Percentiles rank a stretch among this genome's conserved stretches.
Conservation (phyloP, 92 coral and sea anemone species). For the Heliopora coerulea region DNA sequence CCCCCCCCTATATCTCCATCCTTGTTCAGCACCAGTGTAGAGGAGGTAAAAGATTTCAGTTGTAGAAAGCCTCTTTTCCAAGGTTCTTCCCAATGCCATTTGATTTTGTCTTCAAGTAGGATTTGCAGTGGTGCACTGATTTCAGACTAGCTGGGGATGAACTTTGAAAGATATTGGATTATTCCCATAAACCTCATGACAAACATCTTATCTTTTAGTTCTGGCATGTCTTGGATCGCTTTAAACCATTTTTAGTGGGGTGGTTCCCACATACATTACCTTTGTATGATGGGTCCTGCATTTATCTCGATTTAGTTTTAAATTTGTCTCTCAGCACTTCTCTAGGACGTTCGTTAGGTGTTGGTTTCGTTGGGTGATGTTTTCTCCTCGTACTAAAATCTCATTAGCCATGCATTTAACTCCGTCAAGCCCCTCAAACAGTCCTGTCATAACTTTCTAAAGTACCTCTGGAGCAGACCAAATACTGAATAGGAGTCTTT, state of each 20-base stretch:
- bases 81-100: conserved; percentile 62
- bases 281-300: conserved; percentile 49
- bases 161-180: conserved; percentile 57
- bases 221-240: conserved; percentile 54
- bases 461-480: conserved; percentile 36
- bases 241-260: too few relatives aligned
- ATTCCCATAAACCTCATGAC: conserved; percentile 62
- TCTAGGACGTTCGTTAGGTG: too few relatives aligned
- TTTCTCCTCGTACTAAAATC: conserved; percentile 48
- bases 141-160: conserved; percentile 53
- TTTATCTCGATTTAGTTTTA: conserved; percentile 59
- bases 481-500: conserved; percentile 13
- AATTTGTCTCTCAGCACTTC: conserved; percentile 55
- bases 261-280: conserved; percentile 47
- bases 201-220: conserved; percentile 19
- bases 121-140: conserved; percentile 58
- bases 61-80: conserved; percentile 55
- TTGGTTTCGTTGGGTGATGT: conserved; percentile 58
- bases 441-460: conserved; percentile 13
- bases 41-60: conserved; percentile 49
- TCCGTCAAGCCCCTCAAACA: conserved; percentile 10
- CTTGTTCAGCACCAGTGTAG: conserved; percentile 56
- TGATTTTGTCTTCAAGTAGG: conserved; percentile 46
- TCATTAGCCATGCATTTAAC: conserved; percentile 18
- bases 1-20: too few relatives aligned